A percentile compares a stretch with the other conserved stretches of the same genome.
Conservation (phyloP, 2,797 vertebrate genomes). For the Sebastes dallii region DNA sequence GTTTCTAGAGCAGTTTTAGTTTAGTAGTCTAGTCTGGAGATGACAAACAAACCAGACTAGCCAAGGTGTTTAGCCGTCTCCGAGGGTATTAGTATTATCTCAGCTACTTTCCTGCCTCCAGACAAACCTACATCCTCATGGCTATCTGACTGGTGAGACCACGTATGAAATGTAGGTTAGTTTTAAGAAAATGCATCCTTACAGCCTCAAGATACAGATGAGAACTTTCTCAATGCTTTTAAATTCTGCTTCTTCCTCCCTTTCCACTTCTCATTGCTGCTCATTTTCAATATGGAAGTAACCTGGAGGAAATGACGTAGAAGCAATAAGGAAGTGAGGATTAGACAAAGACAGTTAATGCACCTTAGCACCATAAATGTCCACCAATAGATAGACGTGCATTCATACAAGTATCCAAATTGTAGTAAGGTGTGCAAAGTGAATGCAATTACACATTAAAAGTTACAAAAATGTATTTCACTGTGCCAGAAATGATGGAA, state of each 20-base stretch:
- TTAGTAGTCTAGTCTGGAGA: neutral
- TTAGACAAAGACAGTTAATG: neutral
- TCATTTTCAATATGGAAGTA: neutral
- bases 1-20: constrained; percentile 7
- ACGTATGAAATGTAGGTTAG: neutral
- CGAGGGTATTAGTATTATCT: constrained; percentile 57
- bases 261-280: neutral
- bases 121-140: constrained; percentile 12
- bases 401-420: no score
- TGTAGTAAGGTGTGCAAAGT: neutral
- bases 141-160: neutral
- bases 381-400: neutral
- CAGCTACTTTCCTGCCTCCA: constrained; percentile 28
- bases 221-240: neutral
- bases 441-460: neutral
- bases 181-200: neutral
- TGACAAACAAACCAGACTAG: constrained; percentile 20
- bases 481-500: neutral
- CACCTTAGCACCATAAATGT: neutral
- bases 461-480: neutral
- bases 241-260: neutral
- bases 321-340: neutral
- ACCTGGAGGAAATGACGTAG: neutral
- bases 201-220: neutral
- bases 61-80: constrained; percentile 49